phyloP scores from a whole-genome alignment of 35 echinoderm and acorn worm species.

The Strongylocentrotus purpuratus region DNA sequence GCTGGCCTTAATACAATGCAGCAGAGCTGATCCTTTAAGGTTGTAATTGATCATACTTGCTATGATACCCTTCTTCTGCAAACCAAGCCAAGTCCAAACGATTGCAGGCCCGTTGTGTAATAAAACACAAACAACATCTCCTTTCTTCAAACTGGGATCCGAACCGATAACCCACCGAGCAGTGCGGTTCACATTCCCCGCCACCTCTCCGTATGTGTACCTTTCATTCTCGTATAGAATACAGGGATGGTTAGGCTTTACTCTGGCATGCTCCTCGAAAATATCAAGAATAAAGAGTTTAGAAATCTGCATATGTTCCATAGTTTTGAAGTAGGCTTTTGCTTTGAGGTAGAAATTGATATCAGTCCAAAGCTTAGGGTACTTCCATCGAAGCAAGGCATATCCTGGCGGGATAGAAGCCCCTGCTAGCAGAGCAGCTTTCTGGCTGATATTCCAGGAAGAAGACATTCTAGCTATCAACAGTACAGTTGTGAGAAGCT shows the following conservation, averaged over 20 bases:
- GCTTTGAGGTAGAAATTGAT: not conserved
- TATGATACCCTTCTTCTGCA: constrained; percentile 68
- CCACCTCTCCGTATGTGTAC: constrained; percentile 32
- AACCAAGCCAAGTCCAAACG: constrained; percentile 65
- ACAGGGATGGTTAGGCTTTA: not conserved
- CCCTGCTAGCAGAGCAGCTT: not conserved
- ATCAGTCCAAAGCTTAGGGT: not conserved
- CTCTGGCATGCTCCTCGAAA: not conserved
- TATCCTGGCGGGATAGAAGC: constrained; percentile 13
- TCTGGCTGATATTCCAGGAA: not conserved
- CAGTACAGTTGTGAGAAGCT: not conserved
- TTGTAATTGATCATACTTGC: constrained; percentile 70
- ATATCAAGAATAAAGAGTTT: not conserved
- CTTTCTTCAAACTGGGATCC: constrained; percentile 43
- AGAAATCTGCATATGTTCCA: not conserved
- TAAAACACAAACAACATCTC: constrained; percentile 66
- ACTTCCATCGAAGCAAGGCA: constrained; percentile 41
- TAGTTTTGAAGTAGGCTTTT: not conserved
- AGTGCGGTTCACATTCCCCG: not conserved
- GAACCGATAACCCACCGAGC: constrained; percentile 24
- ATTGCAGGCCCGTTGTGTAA: constrained; percentile 76
- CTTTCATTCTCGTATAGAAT: constrained; percentile 24
- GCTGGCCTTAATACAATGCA: constrained; percentile 74
- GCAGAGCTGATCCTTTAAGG: constrained; percentile 51
- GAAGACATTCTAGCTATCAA: not conserved